Evolutionary conservation across 2,888 invertebrate genomes (phyloP).

Genomic region (Prostheceraeus crozeri): DNA sequence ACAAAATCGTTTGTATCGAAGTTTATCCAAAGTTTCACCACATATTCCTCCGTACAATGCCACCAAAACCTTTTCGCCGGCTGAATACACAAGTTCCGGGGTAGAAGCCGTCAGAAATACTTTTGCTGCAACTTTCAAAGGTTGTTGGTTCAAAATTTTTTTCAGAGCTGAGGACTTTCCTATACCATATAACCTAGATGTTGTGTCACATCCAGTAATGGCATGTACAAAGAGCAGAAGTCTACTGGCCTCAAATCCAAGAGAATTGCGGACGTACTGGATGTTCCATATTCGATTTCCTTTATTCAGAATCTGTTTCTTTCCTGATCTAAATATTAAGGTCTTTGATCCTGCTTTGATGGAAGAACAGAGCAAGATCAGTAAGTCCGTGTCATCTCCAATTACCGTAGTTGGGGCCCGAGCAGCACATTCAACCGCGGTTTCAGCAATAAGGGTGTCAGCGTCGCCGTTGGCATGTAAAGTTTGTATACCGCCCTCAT

Average conservation of each 20-base stretch:
- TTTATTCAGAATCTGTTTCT: slow-evolving; percentile 26
- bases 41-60: slow-evolving; percentile 9
- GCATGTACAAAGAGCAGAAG: slow-evolving; percentile 41
- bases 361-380: slow-evolving; percentile 43
- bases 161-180: slow-evolving; percentile 35
- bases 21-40: slow-evolving; percentile 2
- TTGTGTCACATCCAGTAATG: slow-evolving; percentile 43
- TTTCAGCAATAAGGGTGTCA: slow-evolving; percentile 43
- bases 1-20: slow-evolving; percentile 10
- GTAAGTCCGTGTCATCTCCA: slow-evolving; percentile 45
- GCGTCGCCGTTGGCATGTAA: slow-evolving; percentile 43
- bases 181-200: slow-evolving; percentile 41
- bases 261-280: slow-evolving; percentile 25
- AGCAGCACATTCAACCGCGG: slow-evolving; percentile 39
- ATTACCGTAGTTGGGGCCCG: slow-evolving; percentile 39
- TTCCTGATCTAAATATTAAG: not conserved
- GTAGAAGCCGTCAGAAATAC: not conserved
- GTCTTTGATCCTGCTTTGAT: slow-evolving; percentile 26
- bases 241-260: slow-evolving; percentile 38
- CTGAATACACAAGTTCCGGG: not conserved
- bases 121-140: not conserved
- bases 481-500: slow-evolving; percentile 28
- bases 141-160: slow-evolving; percentile 26
- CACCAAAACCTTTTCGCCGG: slow-evolving; percentile 18
- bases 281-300: slow-evolving; percentile 41